Base-by-base conservation (phyloP, 2,888 invertebrate species). In the Hypomecis atomaria region DNA sequence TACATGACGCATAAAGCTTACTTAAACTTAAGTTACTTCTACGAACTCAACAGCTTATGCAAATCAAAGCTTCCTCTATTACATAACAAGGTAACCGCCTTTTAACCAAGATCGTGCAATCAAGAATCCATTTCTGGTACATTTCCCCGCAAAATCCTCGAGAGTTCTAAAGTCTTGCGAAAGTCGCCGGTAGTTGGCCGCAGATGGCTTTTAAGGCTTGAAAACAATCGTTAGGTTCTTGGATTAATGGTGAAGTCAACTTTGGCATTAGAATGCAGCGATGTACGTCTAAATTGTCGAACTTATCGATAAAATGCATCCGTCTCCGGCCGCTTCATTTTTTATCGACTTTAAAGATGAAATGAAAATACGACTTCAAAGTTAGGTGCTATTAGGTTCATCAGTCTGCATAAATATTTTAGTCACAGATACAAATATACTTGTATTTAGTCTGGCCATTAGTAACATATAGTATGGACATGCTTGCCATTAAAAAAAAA, bases 181-280 rank as follows among this genome's bases (percentile, higher is more conserved):
- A 81, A 80, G 77, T 78, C 80, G 74, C 77, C 75, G 67, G 69
- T 70, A 67, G 61, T 63, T 64, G 67, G 75, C 85, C 84, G 71
- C 86, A 85, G 86, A 86, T 86, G 84, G 84, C 81, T 83, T 83
- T 82, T 82, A 86, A 86, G 79, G 81, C 84, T 86, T 80, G 81
- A 81, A 83, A 86, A 86, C 86, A 85, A 85, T 84, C 84, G 83
- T 86, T 86, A 85, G 82, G 81, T 79, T 78, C 74, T 75, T 71
- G 79, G 83, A 85, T 84, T 85, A 85, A 86, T 84, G 78, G 79
- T 65, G 44, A 50, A 57, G 74, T 71, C 56, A 69, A 78, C 72
- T 77, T 76, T 74, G 63, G 72, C 71, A 72, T 49, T 6, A 54
- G 4, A 48, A 57, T 53, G 60, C 60, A 59, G 56, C 11, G 45